Conservation (phyloP, 1,140 invertebrate species). For the Lamellibrachia luymesi region DNA sequence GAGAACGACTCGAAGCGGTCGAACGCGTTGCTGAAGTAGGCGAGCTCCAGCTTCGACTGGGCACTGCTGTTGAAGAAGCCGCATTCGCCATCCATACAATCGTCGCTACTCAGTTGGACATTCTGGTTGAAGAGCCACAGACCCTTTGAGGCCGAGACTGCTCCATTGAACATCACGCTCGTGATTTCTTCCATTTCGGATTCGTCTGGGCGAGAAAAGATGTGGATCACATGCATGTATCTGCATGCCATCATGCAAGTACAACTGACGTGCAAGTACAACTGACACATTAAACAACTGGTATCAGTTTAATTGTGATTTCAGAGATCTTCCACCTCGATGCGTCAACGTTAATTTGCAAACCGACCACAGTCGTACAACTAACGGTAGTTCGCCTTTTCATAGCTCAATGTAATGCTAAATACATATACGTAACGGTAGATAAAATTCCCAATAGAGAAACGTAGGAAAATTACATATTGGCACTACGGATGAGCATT, state of each 20-base stretch:
- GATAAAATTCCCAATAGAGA: too few species aligned
- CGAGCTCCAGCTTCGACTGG: not conserved
- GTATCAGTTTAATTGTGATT: not conserved
- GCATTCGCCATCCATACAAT: not conserved
- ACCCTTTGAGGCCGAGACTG: not conserved
- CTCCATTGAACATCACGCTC: not conserved
- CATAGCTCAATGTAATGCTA: too few species aligned
- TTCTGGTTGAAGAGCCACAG: conserved; percentile 3
- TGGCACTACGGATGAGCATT: too few species aligned
- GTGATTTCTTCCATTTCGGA: not conserved
- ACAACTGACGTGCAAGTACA: too few species aligned
- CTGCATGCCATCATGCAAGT: not conserved
- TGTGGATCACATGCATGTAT: not conserved
- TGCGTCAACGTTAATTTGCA: too few species aligned
- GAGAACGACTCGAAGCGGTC: not conserved
- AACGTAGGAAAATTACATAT: too few species aligned
- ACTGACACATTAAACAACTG: too few species aligned
- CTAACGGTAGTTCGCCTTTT: too few species aligned
- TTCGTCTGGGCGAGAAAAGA: not conserved
- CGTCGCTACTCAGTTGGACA: not conserved
- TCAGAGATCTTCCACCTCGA: not conserved
- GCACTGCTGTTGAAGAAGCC: not conserved
- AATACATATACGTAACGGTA: too few species aligned
- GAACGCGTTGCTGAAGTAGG: not conserved
- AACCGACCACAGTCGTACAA: too few species aligned